A percentile compares a stretch with the other conserved stretches of the same genome.
Conservation (phyloP, 2,888 invertebrate species). For the Netelia virgata region DNA sequence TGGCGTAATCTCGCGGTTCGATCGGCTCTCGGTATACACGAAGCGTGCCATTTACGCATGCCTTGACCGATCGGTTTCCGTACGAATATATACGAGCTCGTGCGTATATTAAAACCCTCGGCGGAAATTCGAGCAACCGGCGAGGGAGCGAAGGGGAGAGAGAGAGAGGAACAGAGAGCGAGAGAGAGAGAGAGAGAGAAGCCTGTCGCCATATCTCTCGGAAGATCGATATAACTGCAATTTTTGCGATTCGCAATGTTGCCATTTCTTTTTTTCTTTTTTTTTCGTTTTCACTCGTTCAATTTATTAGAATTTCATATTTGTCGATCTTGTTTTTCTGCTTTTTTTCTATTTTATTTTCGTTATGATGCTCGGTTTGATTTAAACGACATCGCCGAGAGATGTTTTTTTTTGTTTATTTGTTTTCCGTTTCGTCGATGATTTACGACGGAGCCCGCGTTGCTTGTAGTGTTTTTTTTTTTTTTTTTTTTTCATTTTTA, state of each 20-base stretch:
- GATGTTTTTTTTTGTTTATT: no score
- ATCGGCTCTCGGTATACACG: constrained; percentile 76
- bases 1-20: constrained; percentile 78
- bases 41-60: constrained; percentile 81
- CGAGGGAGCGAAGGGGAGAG: no score
- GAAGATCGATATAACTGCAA: constrained; percentile 37
- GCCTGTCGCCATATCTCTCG: constrained; percentile 7
- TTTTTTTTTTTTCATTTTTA: no score
- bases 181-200: no score
- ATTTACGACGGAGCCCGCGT: no score
- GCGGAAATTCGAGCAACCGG: constrained; percentile 44
- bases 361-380: background rate
- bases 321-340: background rate
- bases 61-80: constrained; percentile 69
- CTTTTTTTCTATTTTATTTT: constrained; percentile 6
- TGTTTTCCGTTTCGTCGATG: no score
- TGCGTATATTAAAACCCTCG: constrained; percentile 25
- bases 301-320: constrained; percentile 18
- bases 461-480: no score
- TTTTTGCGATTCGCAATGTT: constrained; percentile 26
- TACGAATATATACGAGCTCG: constrained; percentile 43
- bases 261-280: constrained; percentile 10
- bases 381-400: constrained; percentile 1
- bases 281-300: background rate
- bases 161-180: background rate